Base-by-base conservation (phyloP, 2,113 vertebrate genomes). In the Pterocles orientalis region DNA sequence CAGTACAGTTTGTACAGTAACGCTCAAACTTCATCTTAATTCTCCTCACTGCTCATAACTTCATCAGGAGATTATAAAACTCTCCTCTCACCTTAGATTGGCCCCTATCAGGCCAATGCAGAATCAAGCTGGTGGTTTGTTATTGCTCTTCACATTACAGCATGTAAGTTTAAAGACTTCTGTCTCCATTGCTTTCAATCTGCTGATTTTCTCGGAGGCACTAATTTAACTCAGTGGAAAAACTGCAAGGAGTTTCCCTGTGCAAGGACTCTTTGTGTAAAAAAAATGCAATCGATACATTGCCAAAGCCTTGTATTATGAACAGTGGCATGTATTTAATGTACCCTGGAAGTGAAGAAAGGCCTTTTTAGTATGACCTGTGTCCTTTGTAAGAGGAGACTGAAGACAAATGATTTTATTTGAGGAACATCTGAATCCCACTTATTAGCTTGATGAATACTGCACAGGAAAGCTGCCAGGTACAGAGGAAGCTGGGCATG, bases 381-480 rank as follows among this genome's bases (percentile, higher is more conserved):
- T 82, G 61, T 79, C 48, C 58, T 89, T 61, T 71, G 18, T 68
- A 76, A 79, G 28, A 86, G 82, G 31, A 76, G 24, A 41, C 50
- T 41, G 75, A 85, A 91, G 84, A 82, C 29, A 72, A 95, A 68
- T 51, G 2, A 82, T 77, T 88, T 89, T 72, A 79, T 91, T 82
- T 91, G 50, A 88, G 87, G 70, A 94, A 82, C 82, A 93, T 94
- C 61, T 96, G 75, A 95, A 94, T 94, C 54, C 65, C 90, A 96
- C 58, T 94, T 92, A 95, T 97, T 79, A 96, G 71, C 23, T 34
- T 66, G 91, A 87, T 90, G 87, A 94, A 85, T 61, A 77, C 71
- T 73, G 79, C 72, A 77, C 66, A 96, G 92, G 90, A 96, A 96
- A 88, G 85, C 34, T 96, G 95, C 93, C 94, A 95, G 93, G 82